Percentiles rank a stretch among this genome's conserved stretches.
These are phyloP conservation scores for Bucorvus abyssinicus DNA, from an alignment of 2,797 vertebrate genomes.

Conservation along the genomic window DNA sequence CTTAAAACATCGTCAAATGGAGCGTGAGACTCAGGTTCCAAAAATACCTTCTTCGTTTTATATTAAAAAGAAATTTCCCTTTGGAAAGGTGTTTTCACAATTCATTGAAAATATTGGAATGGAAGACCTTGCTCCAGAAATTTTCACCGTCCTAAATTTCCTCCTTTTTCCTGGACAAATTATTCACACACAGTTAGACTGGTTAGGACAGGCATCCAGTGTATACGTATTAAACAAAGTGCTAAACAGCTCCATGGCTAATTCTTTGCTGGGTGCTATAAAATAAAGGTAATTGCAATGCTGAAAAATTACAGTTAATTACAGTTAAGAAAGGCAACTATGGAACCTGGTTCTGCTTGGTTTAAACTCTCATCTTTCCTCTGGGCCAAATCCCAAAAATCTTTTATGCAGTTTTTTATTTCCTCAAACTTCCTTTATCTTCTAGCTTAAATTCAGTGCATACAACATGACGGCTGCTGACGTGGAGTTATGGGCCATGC, in stretches of 20 bases:
- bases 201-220: background rate
- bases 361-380: conserved; percentile 16
- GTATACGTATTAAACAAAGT: background rate
- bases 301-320: conserved; percentile 8
- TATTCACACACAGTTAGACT: background rate
- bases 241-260: background rate
- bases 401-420: conserved; percentile 4
- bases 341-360: background rate
- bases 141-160: background rate
- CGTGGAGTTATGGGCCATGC: conserved; percentile 6
- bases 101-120: background rate
- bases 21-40: background rate
- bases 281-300: background rate
- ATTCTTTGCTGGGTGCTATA: background rate
- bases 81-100: background rate
- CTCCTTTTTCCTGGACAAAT: background rate
- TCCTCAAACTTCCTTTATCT: conserved; percentile 18
- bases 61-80: background rate
- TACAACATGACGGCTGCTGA: background rate
- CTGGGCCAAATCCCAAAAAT: background rate
- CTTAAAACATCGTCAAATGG: background rate
- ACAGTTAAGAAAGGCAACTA: background rate
- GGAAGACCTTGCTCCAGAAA: background rate
- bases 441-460: background rate
- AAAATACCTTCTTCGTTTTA: background rate